phyloP scores from a whole-genome alignment of 2,888 invertebrate species.

The Orthosia cruda region DNA sequence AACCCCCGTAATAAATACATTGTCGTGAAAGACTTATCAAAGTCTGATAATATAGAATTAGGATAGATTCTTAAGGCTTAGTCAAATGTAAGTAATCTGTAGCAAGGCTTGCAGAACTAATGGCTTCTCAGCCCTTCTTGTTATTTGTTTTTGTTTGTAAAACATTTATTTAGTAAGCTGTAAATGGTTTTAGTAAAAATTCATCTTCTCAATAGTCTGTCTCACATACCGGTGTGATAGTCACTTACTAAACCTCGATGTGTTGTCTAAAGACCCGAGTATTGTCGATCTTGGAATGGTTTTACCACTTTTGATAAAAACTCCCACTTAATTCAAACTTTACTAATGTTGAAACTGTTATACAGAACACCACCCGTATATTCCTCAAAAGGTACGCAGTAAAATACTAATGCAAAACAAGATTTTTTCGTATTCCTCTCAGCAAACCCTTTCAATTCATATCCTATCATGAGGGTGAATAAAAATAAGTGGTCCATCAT shows the following conservation, averaged over 20 bases:
- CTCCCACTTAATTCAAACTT: no score
- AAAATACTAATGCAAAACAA: background rate
- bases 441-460: no score
- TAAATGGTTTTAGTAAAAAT: background rate
- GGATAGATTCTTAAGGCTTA: constrained; percentile 9
- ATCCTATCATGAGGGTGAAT: no score
- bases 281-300: background rate
- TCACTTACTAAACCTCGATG: background rate
- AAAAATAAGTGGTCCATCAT: no score
- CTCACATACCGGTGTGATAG: background rate
- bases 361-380: background rate
- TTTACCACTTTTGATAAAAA: background rate
- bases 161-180: background rate
- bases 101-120: constrained; percentile 27
- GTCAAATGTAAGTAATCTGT: constrained; percentile 5
- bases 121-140: constrained; percentile 18
- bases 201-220: background rate
- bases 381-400: background rate
- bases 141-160: constrained; percentile 12
- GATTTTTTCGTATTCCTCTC: no score
- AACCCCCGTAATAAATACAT: constrained; percentile 2
- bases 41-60: constrained; percentile 44
- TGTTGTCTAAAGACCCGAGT: background rate
- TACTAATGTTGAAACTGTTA: background rate
- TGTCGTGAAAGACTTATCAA: constrained; percentile 36